These are phyloP conservation scores for Drosophila setifemur DNA, from an alignment of 1,140 invertebrate species.

Conservation along the genomic window DNA sequence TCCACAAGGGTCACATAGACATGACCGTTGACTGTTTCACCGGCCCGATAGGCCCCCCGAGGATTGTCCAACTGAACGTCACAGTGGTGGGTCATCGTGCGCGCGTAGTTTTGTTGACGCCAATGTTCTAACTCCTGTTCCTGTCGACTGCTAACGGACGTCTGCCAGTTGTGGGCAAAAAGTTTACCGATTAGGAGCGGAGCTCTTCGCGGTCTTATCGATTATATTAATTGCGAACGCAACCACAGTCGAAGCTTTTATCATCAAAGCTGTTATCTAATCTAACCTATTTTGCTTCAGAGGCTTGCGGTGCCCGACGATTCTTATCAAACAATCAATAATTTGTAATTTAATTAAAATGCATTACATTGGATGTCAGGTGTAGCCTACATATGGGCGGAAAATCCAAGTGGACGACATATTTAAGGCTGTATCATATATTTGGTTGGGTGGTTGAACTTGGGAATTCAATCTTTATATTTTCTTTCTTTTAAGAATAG, in stretches of 20 bases:
- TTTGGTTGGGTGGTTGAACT: background rate
- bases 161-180: slow-evolving; percentile 48
- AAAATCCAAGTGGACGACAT: background rate
- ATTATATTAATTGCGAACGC: slow-evolving; percentile 25
- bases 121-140: slow-evolving; percentile 16
- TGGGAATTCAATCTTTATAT: background rate
- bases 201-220: slow-evolving; percentile 38
- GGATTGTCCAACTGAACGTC: slow-evolving; percentile 61
- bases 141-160: slow-evolving; percentile 17
- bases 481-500: too few species aligned
- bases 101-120: too few species aligned
- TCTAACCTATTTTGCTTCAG: slow-evolving; percentile 20
- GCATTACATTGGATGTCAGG: slow-evolving; percentile 38
- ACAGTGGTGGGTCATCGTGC: slow-evolving; percentile 51
- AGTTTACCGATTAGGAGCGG: slow-evolving; percentile 46
- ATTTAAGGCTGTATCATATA: background rate
- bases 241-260: slow-evolving; percentile 30
- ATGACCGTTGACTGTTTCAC: slow-evolving; percentile 60
- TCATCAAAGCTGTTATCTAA: slow-evolving; percentile 49
- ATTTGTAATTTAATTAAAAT: slow-evolving; percentile 55
- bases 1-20: slow-evolving; percentile 55
- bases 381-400: slow-evolving; percentile 48
- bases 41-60: slow-evolving; percentile 51
- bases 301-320: slow-evolving; percentile 8
- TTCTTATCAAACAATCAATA: slow-evolving; percentile 30